Evolutionary conservation across 64 coral and sea anemone species (phyloP), one percentile per base, ranked within the genome.

Genomic region (Stylophora pistillata): DNA sequence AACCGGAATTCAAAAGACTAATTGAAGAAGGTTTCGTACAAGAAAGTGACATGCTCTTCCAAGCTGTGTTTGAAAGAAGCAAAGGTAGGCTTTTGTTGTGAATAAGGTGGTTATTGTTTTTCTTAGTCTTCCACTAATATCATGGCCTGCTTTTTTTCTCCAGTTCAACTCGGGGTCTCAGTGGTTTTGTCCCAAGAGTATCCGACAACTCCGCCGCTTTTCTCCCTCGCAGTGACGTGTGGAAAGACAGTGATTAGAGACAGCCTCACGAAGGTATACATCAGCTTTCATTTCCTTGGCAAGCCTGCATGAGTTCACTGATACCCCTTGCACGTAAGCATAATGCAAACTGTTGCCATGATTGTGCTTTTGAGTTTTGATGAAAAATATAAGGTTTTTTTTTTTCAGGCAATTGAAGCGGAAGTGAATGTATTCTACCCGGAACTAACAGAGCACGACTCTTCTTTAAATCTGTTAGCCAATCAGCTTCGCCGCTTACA

Each of bases 351-450:
- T 77, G 27, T 55, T 4, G 18, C 74, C 13, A 47, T 47, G 37
- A 33, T 77, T 55, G 53, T 30, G 53, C 9, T 77, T 32, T 74
- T 66, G 53, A 72, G 47, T 26, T 41, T 53, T 72, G 30, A 23
- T 82, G 13, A 54, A 10, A 66, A 20, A 5, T 10, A 12, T 93
- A n/a, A 70, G 29, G 10, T n/a, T n/a, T 7, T 93, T 56, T 32
- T 17, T 73, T 29, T 58, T 27, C 74, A 99, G 96, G 88, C 89
- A 25, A 66, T 99, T 63, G 96, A 99, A 93, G 90, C 87, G 56
- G 96, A 99, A 55, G 90, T 99, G n/a, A 99, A 99, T 90, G 96
- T 99, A 26, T 94, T 89, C 70, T 99, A 99, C 62, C 73, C 79
- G 31, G 96, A 99, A 75, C 85, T 99, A 16, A 90, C 89, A 61